Evolutionary conservation across 2,113 vertebrate species (phyloP).

Genomic region (Henicopernis longicauda): DNA sequence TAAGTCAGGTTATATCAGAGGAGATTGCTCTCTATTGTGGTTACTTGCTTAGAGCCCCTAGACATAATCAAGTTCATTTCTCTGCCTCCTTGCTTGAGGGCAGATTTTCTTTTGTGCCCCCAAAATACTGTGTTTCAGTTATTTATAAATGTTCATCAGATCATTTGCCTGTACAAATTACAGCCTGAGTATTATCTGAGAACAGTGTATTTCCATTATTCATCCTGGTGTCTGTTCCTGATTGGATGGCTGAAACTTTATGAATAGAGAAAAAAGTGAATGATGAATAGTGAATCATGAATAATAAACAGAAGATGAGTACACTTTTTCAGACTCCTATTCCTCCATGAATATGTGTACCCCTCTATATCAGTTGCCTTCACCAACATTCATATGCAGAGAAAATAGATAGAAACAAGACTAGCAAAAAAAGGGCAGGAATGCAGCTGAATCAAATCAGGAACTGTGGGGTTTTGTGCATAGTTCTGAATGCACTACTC

Average conservation of each 20-base stretch:
- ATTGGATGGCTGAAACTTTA: conserved; percentile 55
- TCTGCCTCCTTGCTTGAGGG: background rate
- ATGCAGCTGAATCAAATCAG: conserved; percentile 61
- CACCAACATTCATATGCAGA: conserved; percentile 55
- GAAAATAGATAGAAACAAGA: conserved; percentile 43
- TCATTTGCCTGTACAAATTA: conserved; percentile 48
- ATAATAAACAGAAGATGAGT: conserved; percentile 62
- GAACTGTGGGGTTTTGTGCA: background rate
- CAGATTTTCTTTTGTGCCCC: conserved; percentile 17
- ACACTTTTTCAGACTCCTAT: conserved; percentile 37
- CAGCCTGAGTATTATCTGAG: conserved; percentile 16
- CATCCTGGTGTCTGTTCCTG: background rate
- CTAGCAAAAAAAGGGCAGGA: conserved; percentile 12
- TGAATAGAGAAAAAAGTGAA: conserved; percentile 53
- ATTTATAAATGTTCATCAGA: conserved; percentile 55
- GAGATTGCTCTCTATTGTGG: background rate
- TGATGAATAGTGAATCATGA: conserved; percentile 62
- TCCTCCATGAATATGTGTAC: conserved; percentile 52
- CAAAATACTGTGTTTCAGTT: conserved; percentile 19
- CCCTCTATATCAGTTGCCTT: conserved; percentile 47
- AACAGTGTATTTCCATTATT: conserved; percentile 53
- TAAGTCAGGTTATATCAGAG: background rate
- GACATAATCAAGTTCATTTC: conserved; percentile 6
- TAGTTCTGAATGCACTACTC: conserved; percentile 21
- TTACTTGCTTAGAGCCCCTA: background rate